Evolutionary conservation across 2,797 vertebrate species (phyloP).

Genomic region (Paguma larvata): DNA sequence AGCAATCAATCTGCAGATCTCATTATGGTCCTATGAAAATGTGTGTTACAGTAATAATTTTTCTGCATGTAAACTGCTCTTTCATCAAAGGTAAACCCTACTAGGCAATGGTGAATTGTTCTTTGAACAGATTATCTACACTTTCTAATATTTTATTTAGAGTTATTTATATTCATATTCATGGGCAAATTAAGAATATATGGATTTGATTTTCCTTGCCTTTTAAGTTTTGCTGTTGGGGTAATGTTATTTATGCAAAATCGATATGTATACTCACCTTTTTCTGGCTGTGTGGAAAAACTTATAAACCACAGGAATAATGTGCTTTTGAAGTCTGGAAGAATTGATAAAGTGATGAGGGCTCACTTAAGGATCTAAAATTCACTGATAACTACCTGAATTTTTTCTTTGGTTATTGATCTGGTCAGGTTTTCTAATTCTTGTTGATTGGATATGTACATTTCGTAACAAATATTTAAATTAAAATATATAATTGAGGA

Average conservation of each 20-base stretch:
- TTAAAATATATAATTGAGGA: background rate
- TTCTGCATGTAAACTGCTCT: background rate
- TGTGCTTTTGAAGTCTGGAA: background rate
- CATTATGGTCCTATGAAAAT: background rate
- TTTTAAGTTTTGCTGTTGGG: background rate
- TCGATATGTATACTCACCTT: background rate
- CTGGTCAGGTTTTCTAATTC: constrained; percentile 1
- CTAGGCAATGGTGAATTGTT: background rate
- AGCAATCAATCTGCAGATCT: background rate
- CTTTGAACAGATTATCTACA: background rate
- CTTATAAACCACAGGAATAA: background rate
- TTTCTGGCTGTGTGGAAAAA: background rate
- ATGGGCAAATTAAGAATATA: background rate
- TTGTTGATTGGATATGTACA: background rate
- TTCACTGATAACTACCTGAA: background rate
- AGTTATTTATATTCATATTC: constrained; percentile 15
- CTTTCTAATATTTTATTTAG: background rate
- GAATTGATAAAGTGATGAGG: background rate
- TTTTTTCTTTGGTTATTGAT: background rate
- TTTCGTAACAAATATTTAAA: background rate
- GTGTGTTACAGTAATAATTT: background rate
- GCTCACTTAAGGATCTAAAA: background rate
- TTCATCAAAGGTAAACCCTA: background rate
- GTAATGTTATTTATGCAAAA: background rate
- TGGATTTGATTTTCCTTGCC: background rate